Conservation (phyloP, 2,797 vertebrate species). For the Crax fasciolata region DNA sequence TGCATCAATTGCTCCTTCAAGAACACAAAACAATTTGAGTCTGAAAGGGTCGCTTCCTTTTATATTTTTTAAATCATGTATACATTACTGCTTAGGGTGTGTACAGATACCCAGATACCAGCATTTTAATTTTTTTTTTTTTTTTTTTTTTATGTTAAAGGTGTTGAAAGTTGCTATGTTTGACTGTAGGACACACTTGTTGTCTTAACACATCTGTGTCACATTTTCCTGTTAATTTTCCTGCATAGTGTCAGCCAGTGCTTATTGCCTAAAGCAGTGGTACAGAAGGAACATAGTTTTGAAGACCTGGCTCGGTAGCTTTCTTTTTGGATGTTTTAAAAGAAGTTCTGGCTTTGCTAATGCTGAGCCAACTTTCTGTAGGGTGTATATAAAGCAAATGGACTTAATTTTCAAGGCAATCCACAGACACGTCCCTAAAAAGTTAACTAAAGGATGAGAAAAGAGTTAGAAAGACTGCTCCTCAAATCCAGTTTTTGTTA, state of each 20-base stretch:
- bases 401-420: not conserved
- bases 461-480: not conserved
- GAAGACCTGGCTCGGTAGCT: not conserved
- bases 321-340: not conserved
- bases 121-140: not conserved
- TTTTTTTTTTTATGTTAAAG: not conserved
- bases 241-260: not conserved
- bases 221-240: not conserved
- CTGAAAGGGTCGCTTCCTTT: not conserved
- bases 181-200: not conserved
- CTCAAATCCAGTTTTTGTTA: not conserved
- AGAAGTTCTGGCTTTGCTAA: not conserved
- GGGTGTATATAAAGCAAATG: not conserved
- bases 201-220: not conserved
- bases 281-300: not conserved
- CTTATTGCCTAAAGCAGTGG: not conserved
- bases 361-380: not conserved
- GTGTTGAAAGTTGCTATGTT: not conserved
- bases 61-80: not conserved
- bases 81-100: not conserved
- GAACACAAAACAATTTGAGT: not conserved
- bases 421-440: not conserved
- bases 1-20: not conserved
- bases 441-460: not conserved
- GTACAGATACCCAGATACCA: not conserved